Evolutionary conservation across 2,113 vertebrate genomes (phyloP).

Genomic region (Colinus virginianus): DNA sequence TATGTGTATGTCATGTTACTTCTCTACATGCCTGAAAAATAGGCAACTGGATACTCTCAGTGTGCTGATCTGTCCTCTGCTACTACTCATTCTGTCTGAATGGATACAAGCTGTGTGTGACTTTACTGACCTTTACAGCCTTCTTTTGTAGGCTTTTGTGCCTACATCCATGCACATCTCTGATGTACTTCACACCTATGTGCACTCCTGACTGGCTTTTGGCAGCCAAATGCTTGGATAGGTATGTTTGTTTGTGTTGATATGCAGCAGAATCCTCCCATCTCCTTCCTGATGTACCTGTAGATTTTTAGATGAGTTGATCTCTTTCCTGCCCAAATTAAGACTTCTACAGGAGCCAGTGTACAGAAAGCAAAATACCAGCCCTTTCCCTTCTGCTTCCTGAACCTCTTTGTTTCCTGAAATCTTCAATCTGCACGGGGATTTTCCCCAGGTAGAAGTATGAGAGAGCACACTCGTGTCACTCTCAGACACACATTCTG

Average conservation of each 20-base stretch:
- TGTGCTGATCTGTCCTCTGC: conserved; percentile 3
- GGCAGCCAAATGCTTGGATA: not conserved
- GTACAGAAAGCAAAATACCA: not conserved
- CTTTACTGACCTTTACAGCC: conserved; percentile 50
- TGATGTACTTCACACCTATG: not conserved
- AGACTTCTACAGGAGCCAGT: not conserved
- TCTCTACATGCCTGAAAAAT: not conserved
- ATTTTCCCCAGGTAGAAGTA: not conserved
- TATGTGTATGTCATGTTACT: not conserved
- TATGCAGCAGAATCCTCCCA: not conserved
- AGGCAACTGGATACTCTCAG: not conserved
- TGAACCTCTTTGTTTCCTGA: not conserved
- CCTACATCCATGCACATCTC: not conserved
- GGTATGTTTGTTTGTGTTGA: not conserved
- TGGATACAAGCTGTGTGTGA: not conserved
- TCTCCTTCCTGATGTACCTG: not conserved
- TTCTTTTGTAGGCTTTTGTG: not conserved
- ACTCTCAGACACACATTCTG: not conserved
- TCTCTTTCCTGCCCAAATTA: not conserved
- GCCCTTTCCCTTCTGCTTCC: not conserved
- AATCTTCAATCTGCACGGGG: not conserved
- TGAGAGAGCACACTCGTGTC: not conserved
- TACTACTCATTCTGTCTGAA: conserved; percentile 21
- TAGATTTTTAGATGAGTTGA: not conserved
- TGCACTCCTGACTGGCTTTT: rapidly evolving